Conservation (phyloP, 2,888 invertebrate genomes). For the Chamaedrilus cognettii region DNA sequence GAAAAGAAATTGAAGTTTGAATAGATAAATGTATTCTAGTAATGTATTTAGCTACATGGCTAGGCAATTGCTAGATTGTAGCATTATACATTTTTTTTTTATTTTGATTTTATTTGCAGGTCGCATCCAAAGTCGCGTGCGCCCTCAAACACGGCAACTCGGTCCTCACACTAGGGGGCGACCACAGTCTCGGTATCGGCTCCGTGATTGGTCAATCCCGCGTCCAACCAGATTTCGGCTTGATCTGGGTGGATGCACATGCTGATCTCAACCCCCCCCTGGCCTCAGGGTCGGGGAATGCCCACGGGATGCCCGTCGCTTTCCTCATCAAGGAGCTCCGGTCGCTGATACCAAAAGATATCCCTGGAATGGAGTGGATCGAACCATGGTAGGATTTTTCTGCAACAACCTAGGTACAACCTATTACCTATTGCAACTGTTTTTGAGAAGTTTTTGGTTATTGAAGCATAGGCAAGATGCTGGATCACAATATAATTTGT, state of each 20-base stretch:
- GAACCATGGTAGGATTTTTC: conserved; percentile 71
- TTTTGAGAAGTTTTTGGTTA: too few relatives aligned
- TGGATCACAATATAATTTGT: too few relatives aligned
- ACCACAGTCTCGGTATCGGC: conserved; percentile 85
- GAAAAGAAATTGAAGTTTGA: too few relatives aligned
- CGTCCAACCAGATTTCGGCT: conserved; percentile 67
- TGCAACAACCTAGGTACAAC: too few relatives aligned
- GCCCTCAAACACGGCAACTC: conserved; percentile 42
- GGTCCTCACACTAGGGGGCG: conserved; percentile 79
- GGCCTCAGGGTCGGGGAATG: conserved; percentile 79
- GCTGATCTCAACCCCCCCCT: conserved; percentile 89
- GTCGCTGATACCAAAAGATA: conserved; percentile 71
- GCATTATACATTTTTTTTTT: too few relatives aligned
- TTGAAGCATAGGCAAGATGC: too few relatives aligned
- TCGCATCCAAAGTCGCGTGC: too few relatives aligned
- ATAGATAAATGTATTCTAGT: too few relatives aligned
- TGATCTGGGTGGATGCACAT: conserved; percentile 91
- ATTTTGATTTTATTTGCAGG: too few relatives aligned
- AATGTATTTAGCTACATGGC: too few relatives aligned
- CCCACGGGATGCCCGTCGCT: conserved; percentile 79
- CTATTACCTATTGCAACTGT: too few relatives aligned
- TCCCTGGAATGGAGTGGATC: conserved; percentile 78
- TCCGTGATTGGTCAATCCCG: conserved; percentile 45
- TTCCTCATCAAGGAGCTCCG: conserved; percentile 74
- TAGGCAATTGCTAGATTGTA: too few relatives aligned